Evolutionary conservation across 2,888 invertebrate species (phyloP), one percentile per base, ranked within the genome.

Genomic region (Nipponacmea schrenckii): DNA sequence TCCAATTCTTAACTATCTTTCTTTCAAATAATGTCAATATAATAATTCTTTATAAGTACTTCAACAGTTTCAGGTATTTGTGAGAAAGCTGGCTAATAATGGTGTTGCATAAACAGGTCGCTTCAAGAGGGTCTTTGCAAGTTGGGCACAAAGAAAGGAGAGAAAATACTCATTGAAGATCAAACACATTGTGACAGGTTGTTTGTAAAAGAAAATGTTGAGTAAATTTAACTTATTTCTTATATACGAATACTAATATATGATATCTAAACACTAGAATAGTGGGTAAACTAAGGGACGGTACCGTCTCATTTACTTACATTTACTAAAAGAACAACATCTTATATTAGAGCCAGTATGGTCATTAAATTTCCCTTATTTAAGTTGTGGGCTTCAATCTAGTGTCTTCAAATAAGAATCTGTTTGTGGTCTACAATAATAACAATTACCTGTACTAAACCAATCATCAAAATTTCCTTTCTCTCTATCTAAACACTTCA

Each of bases 151-250:
- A 56, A 56, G 56, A 24, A 56, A 20, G 24, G 20, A 24, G 56
- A 14, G 14, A 24, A 56, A 56, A 56, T 24, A 56, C 56, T 24
- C 24, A 12, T 14, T 20, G 56, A 24, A 56, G 20, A 56, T 56
- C 56, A 56, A 56, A 56, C 24, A 56, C 20, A 56, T 24, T 8
- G 24, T 24, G 56, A 56, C 56, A 56, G 14, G 56, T 56, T 56
- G 56, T 56, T 56, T 56, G 24, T 56, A 1, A 14, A 56, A 24
- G 56, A 24, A 24, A 56, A 56, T 56, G 56, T 56, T 56, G 56
- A 56, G 56, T 24, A 56, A 56, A 56, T 56, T 56, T 56, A 56
- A 56, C 56, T 56, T 56, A 56, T 56, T 56, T 56, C 56, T 56
- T 56, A 56, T 56, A 56, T 56, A 20, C 2, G 56, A 56, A 56